Evolutionary conservation across 2,888 invertebrate genomes (phyloP).

Genomic region (Kryphioiulus occultus): DNA sequence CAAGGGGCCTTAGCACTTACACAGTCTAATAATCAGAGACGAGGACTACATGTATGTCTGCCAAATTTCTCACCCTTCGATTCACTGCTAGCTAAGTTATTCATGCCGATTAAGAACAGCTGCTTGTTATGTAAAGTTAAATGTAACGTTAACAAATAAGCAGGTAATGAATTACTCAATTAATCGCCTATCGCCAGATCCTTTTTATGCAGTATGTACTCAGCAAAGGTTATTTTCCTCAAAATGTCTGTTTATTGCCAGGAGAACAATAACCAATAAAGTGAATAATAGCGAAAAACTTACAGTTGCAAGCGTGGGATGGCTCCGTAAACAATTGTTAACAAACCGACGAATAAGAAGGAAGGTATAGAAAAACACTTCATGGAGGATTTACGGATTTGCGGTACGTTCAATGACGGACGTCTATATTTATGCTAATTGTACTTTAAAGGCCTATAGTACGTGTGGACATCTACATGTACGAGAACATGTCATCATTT

Average conservation of each 20-base stretch:
- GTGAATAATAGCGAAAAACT: neutral
- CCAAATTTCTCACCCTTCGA: too few relatives aligned
- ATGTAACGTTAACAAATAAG: too few relatives aligned
- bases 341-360: neutral
- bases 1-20: too few relatives aligned
- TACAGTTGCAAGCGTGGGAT: conserved; percentile 3
- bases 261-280: neutral
- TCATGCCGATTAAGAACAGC: too few relatives aligned
- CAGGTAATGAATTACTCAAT: too few relatives aligned
- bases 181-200: too few relatives aligned
- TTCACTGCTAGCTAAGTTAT: too few relatives aligned
- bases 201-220: too few relatives aligned
- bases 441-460: neutral
- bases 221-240: neutral
- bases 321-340: neutral
- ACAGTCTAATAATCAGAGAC: too few relatives aligned
- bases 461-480: neutral
- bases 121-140: too few relatives aligned
- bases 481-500: neutral
- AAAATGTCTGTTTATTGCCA: neutral
- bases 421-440: neutral
- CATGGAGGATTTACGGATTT: neutral
- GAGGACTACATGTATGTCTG: too few relatives aligned
- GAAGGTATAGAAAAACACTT: conserved; percentile 25
- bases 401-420: neutral